Conservation (phyloP, 2,888 invertebrate genomes). For the Tenthredo mesomela region DNA sequence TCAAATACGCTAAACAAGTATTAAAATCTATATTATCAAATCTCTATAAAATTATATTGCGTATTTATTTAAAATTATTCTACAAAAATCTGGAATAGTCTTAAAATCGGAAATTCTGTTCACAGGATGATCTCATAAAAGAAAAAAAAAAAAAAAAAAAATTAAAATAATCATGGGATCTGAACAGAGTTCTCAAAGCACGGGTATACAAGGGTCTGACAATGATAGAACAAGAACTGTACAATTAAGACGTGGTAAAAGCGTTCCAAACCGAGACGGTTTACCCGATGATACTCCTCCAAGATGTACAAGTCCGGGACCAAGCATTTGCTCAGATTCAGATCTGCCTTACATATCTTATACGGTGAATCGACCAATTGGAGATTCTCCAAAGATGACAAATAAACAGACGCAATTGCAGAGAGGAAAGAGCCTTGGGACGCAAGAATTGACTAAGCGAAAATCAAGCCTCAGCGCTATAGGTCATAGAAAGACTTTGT, state of each 20-base stretch:
- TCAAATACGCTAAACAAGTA: no score
- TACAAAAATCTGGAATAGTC: not conserved
- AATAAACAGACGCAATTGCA: slow-evolving; percentile 79
- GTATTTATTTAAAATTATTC: no score
- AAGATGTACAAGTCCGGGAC: slow-evolving; percentile 90
- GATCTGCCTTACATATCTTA: slow-evolving; percentile 96
- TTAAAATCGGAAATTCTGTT: not conserved
- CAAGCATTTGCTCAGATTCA: slow-evolving; percentile 93
- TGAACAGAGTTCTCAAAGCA: slow-evolving; percentile 73
- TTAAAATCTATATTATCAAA: not conserved
- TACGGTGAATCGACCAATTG: slow-evolving; percentile 93
- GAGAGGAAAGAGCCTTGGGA: slow-evolving; percentile 71
- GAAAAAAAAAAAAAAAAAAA: no score
- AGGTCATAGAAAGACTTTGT: slow-evolving; percentile 64
- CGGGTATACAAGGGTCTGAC: slow-evolving; percentile 59
- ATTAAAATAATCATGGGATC: slow-evolving; percentile 74
- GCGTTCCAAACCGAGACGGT: slow-evolving; percentile 73
- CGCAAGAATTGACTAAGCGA: slow-evolving; percentile 69
- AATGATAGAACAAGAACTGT: slow-evolving; percentile 65
- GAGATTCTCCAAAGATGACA: slow-evolving; percentile 91
- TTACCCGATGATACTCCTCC: slow-evolving; percentile 79
- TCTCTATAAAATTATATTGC: no score
- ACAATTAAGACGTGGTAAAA: slow-evolving; percentile 74
- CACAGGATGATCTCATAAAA: not conserved
- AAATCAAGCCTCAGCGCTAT: slow-evolving; percentile 67